Base-by-base conservation (phyloP, 30 jellyfish, hydroid and myxozoan genomes). In the Aurelia coerulea region DNA sequence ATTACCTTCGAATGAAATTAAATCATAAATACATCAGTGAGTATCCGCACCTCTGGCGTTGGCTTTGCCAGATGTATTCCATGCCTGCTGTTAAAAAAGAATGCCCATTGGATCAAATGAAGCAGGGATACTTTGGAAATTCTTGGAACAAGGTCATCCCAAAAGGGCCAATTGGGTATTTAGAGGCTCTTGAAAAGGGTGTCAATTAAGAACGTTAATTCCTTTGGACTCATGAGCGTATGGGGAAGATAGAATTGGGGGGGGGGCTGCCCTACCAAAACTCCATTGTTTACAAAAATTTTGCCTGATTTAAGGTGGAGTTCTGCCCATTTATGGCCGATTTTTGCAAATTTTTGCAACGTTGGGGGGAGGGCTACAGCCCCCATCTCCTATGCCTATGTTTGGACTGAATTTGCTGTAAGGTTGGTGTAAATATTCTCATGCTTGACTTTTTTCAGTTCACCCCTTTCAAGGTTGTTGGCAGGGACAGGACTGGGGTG, bases 81-180 rank as follows among this genome's bases (percentile, higher is more conserved):
- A 51, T 16, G 42, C 92, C 79, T 16, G 92, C 80, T 17, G 81
- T 83, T 19, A 83, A 59, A 46, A 72, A 39, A 13, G 86, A 83
- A 68, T 83, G 92, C 65, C 92, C 92, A 14, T 73, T 83, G 60
- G 92, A 83, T 64, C 92, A 83, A 59, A 83, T 83, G 92, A 83
- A 83, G 52, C 92, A 83, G 49, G 92, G 92, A 42, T 83, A 83
- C 35, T 83, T 83, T 72, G 92, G 92, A 35, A 83, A 83, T 64
- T 53, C 92, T 5, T 83, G 92, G 92, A 83, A 83, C 86, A 83
- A 71, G 62, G 92, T 83, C 16, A 73, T 83, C 34, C 92, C 92
- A 10, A 83, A 70, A 62, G 92, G 92, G 12, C 92, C 92, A 34
- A 54, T 83, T 10, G 62, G 76, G 5, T 83, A 83, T 60, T 63